Evolutionary conservation across 2,888 invertebrate genomes (phyloP), one percentile per base, ranked within the genome.

Genomic region (Actias luna): DNA sequence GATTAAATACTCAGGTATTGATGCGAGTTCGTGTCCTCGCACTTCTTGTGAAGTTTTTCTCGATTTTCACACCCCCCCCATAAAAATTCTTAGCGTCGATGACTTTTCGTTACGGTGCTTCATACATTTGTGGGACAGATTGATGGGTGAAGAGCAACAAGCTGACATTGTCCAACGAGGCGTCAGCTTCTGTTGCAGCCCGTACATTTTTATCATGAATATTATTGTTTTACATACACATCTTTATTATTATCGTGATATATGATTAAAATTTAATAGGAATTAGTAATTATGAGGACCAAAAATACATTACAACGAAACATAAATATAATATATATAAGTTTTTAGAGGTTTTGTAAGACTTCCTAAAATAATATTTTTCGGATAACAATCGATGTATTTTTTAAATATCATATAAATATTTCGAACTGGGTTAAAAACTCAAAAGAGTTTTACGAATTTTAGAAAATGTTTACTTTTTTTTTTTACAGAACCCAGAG

Each of bases 61-160:
- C 29, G 35, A 59, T 71, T 50, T n/a, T 29, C 10, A 29, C n/a
- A n/a, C n/a, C n/a, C n/a, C n/a, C n/a, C 88, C 92, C 86, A 73
- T 71, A 71, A 65, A 65, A 71, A 77, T 81, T 77, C 70, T 27
- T 18, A 80, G 85, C 70, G 77, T 76, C 79, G 77, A 67, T 63
- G 71, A 75, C 71, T 61, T 59, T 59, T 64, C 79, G 83, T 81
- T 71, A 63, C 79, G 82, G 73, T 79, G 78, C 82, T 75, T 79
- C 68, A 67, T 74, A 74, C 73, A 64, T 55, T 66, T 77, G 64
- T 74, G 89, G 92, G 90, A 85, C 84, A 92, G 78, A 92, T 58
- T 18, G 69, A 83, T 76, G 85, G 88, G 90, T 87, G 85, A 80
- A 79, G 86, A 85, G 92, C 92, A 92, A 92, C 92, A 91, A 92